Conservation (phyloP, 2,113 vertebrate species). For the Myanophis thanlyinensis region DNA sequence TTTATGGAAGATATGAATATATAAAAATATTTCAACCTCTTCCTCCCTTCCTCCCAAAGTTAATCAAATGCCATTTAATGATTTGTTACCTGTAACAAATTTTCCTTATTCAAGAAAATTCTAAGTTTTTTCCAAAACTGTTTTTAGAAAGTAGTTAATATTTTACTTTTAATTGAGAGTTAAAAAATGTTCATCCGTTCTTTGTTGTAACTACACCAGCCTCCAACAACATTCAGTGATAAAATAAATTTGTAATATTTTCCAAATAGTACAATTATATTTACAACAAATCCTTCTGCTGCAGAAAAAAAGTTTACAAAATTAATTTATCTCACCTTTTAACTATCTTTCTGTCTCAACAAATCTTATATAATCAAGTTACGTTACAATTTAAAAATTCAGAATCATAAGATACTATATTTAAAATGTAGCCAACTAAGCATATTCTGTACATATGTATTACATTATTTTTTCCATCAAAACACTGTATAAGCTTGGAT, state of each 20-base stretch:
- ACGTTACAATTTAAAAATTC: not conserved
- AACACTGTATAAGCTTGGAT: not conserved
- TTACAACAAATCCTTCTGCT: not conserved
- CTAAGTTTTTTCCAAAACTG: not conserved
- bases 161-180: not conserved
- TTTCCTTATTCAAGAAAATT: not conserved
- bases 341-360: not conserved
- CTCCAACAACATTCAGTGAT: not conserved
- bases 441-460: not conserved
- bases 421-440: not conserved
- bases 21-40: not conserved
- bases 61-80: not conserved
- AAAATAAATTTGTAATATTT: not conserved
- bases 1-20: not conserved
- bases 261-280: not conserved
- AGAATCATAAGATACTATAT: not conserved
- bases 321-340: not conserved
- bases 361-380: not conserved
- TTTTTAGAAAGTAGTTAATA: not conserved
- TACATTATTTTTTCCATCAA: not conserved
- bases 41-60: not conserved
- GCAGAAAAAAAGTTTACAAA: not conserved
- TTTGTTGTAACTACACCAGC: not conserved
- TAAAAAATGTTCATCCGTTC: not conserved
- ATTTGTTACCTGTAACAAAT: not conserved